phyloP scores from a whole-genome alignment of 2,797 vertebrate genomes.

The Otolemur crassicaudatus region DNA sequence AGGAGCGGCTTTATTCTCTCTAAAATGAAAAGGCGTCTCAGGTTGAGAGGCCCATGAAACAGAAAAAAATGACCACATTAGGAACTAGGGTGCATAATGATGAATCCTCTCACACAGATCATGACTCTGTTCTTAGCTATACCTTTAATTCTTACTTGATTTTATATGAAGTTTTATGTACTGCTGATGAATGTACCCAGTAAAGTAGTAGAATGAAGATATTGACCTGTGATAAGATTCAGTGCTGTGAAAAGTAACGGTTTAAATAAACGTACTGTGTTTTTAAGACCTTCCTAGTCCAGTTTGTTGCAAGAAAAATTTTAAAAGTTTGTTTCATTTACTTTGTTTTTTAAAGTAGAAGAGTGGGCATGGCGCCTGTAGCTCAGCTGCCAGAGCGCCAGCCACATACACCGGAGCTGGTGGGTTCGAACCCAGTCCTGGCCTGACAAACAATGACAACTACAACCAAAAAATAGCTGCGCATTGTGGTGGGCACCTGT shows the following conservation, averaged over 20 bases:
- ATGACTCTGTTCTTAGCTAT: conserved; percentile 60
- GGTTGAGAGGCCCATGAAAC: background rate
- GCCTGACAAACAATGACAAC: too few species aligned
- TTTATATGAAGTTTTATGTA: conserved; percentile 73
- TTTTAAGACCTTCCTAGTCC: conserved; percentile 69
- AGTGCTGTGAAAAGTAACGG: conserved; percentile 71
- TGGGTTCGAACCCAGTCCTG: too few species aligned
- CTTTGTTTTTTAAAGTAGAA: background rate
- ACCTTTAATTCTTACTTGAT: conserved; percentile 72
- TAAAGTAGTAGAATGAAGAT: conserved; percentile 57
- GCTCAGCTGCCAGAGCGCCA: too few species aligned
- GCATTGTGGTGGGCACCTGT: too few species aligned
- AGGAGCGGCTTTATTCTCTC: background rate
- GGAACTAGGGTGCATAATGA: background rate
- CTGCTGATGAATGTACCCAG: conserved; percentile 12
- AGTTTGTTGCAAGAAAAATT: conserved; percentile 42
- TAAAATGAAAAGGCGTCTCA: background rate
- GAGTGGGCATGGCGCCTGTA: too few species aligned
- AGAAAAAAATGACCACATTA: conserved; percentile 46
- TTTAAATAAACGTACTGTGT: conserved; percentile 77
- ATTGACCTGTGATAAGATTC: conserved; percentile 63
- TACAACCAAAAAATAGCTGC: too few species aligned
- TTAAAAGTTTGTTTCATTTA: conserved; percentile 38
- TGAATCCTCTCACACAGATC: conserved; percentile 14
- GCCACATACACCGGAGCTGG: too few species aligned